Evolutionary conservation across 2,888 invertebrate genomes (phyloP).

Genomic region (Cyaniris semiargus): DNA sequence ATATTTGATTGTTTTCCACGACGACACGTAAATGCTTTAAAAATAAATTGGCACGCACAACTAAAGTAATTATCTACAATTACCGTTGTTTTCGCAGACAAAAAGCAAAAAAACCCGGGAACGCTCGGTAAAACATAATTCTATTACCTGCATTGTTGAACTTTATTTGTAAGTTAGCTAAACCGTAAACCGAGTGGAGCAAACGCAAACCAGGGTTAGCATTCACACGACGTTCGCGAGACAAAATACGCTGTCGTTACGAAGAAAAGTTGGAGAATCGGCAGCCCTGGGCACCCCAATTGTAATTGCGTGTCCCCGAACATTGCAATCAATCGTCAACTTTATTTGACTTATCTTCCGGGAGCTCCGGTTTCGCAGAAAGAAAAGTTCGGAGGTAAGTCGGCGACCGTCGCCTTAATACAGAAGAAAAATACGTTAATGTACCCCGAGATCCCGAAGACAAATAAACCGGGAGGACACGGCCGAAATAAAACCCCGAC

Average conservation of each 20-base stretch:
- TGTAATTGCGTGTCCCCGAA: slow-evolving; percentile 65
- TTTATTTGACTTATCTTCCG: slow-evolving; percentile 74
- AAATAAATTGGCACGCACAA: slow-evolving; percentile 19
- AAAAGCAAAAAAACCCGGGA: background rate
- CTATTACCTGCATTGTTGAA: slow-evolving; percentile 24
- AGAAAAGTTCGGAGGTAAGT: slow-evolving; percentile 76
- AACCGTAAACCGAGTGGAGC: slow-evolving; percentile 57
- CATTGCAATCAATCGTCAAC: slow-evolving; percentile 78
- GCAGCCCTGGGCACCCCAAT: slow-evolving; percentile 35
- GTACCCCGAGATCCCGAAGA: slow-evolving; percentile 77
- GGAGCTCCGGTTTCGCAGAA: slow-evolving; percentile 69
- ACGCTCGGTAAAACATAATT: slow-evolving; percentile 28
- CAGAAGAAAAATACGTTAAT: slow-evolving; percentile 81
- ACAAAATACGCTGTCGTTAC: background rate
- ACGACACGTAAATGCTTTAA: slow-evolving; percentile 5
- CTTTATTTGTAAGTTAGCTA: slow-evolving; percentile 42
- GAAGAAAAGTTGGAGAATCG: background rate
- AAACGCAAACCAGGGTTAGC: slow-evolving; percentile 48
- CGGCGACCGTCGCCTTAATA: slow-evolving; percentile 75
- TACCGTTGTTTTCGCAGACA: background rate
- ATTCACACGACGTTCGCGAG: background rate
- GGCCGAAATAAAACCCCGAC: slow-evolving; percentile 74
- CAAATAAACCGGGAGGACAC: slow-evolving; percentile 76
- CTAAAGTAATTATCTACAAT: slow-evolving; percentile 8
- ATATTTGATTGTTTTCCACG: background rate